These are phyloP conservation scores for Hypselothyrea guttata DNA, from an alignment of 2,888 invertebrate species.

Conservation along the genomic window DNA sequence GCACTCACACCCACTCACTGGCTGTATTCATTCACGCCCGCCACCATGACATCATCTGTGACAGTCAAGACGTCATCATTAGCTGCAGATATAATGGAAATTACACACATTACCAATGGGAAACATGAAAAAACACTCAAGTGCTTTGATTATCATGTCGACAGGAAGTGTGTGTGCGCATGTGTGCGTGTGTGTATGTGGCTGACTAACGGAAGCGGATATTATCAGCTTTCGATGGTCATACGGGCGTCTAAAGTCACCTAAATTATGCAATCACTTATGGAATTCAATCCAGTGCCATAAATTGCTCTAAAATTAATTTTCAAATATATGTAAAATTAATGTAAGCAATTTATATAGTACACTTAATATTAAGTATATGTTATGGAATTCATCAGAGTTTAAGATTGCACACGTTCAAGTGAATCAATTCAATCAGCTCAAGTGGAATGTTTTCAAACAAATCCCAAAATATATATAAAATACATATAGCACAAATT, in stretches of 20 bases:
- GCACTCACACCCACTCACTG: too few species aligned
- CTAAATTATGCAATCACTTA: conserved; percentile 32
- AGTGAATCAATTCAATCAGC: too few species aligned
- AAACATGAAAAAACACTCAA: conserved; percentile 68
- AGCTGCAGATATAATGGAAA: conserved; percentile 30
- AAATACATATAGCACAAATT: too few species aligned
- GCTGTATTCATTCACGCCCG: conserved; percentile 1
- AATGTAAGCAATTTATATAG: too few species aligned
- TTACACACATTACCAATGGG: conserved; percentile 45
- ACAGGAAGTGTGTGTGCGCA: conserved; percentile 47
- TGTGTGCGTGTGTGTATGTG: conserved; percentile 21
- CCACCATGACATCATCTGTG: conserved; percentile 32
- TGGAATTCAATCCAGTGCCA: conserved; percentile 24
- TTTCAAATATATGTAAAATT: too few species aligned
- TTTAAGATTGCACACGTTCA: too few species aligned
- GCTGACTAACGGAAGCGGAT: conserved; percentile 39
- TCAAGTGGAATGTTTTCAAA: too few species aligned
- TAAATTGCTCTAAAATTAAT: too few species aligned
- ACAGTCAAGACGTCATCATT: conserved; percentile 35
- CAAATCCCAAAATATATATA: too few species aligned
- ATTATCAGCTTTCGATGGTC: conserved; percentile 38
- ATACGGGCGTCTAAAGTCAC: neutral
- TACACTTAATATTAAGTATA: too few species aligned
- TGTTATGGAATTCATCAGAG: too few species aligned
- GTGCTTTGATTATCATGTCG: conserved; percentile 33